phyloP scores from a whole-genome alignment of 2,797 vertebrate species.

The Chromis chromis region DNA sequence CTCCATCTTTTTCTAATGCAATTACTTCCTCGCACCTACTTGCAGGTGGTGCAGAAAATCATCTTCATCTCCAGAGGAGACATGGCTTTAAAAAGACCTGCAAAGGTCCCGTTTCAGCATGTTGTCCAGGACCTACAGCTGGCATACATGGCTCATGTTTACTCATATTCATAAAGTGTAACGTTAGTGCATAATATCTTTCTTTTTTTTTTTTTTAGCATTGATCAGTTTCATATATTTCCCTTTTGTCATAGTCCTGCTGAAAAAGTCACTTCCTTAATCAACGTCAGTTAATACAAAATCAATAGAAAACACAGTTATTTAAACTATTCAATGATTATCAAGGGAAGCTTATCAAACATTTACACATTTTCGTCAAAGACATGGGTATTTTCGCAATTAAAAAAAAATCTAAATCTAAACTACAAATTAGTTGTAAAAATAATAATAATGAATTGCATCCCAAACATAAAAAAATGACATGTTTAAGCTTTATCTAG shows the following conservation, averaged over 20 bases:
- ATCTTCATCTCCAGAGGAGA: not conserved
- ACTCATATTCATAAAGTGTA: not conserved
- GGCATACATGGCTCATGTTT: not conserved
- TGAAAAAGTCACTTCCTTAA: not conserved
- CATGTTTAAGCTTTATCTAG: not conserved
- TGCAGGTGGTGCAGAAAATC: slow-evolving; percentile 7
- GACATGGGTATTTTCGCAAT: too few relatives aligned
- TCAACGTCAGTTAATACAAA: not conserved
- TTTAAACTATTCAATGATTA: too few relatives aligned
- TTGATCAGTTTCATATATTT: not conserved
- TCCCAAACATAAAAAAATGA: not conserved
- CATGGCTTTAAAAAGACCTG: slow-evolving; percentile 1
- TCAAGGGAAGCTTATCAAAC: too few relatives aligned
- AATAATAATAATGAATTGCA: not conserved
- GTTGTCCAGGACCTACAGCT: not conserved
- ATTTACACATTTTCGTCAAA: too few relatives aligned
- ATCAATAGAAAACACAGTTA: too few relatives aligned
- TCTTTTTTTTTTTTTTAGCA: not conserved
- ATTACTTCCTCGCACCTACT: slow-evolving; percentile 1
- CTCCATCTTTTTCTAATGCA: slow-evolving; percentile 16
- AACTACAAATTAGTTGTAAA: too few relatives aligned
- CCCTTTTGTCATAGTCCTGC: slow-evolving; percentile 1
- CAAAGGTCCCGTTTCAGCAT: slow-evolving; percentile 1
- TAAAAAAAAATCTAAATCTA: too few relatives aligned
- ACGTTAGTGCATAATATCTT: not conserved